Base-by-base conservation (phyloP, 2,113 vertebrate genomes). In the Oxygymnocypris stewartii region DNA sequence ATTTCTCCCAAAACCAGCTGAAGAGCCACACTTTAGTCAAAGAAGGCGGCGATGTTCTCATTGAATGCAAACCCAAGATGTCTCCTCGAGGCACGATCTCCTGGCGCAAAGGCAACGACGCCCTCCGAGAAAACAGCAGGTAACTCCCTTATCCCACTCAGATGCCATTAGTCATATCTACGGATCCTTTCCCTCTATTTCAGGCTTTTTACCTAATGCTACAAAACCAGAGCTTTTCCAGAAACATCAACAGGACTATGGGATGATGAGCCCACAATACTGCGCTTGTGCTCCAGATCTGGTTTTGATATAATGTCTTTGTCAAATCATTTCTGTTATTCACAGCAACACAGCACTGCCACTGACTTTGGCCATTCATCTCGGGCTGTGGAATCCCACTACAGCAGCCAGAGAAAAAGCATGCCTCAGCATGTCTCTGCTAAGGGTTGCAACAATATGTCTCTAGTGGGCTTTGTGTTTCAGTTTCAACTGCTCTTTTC, bases 31-130 rank as follows among this genome's bases (percentile, higher is more conserved):
- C 96, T 7, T 93, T 99, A 37, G 97, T 97, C 85, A 97, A 95
- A 93, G 97, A 97, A 76, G 97, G 97, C 1, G 97, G 97, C 54
- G 97, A 98, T 47, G 95, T 96, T 73, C 93, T 96, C 88, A 96
- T 99, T 28, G 97, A 99, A 89, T 99, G 98, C 91, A 97, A 96
- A 81, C 98, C 98, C 1, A 97, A 96, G 93, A 98, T 98, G 91
- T 99, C 97, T 87, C 98, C 98, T 2, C 96, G 95, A 93, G 97
- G 98, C 37, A 93, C 92, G 89, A 97, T 98, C 87, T 95, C 94
- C 28, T 99, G 98, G 98, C 96, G 95, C 91, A 99, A 97, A 93
- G 97, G 96, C 91, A 96, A 90, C 80, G 97, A 97, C 85, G 86
- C 95, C 73, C 91, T 99, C 0, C 91, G 84, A 91, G 95, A 96